Conservation (phyloP, 2,888 invertebrate species). For the Plutella xylostella region DNA sequence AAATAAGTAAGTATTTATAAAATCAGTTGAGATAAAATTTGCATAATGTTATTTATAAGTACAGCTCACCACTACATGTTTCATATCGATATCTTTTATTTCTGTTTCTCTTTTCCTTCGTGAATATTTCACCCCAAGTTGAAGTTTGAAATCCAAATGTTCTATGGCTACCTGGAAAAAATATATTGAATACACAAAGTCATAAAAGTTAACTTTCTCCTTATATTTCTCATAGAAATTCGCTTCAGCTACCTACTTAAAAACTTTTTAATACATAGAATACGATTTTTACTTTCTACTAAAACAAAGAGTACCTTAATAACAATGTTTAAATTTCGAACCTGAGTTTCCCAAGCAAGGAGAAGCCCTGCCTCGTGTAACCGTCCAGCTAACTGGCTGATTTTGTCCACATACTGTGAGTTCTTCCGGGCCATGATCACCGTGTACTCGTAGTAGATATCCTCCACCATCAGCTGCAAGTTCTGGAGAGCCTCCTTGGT, state of each 20-base stretch:
- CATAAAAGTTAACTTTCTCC: no score
- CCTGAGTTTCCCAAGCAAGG: conserved; percentile 74
- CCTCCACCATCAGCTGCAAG: conserved; percentile 73
- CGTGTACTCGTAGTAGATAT: conserved; percentile 76
- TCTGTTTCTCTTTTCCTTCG: conserved; percentile 41
- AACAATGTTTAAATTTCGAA: no score
- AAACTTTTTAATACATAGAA: no score
- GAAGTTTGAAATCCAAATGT: conserved; percentile 62
- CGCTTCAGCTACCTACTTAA: no score
- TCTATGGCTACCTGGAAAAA: conserved; percentile 62
- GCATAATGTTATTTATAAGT: not conserved
- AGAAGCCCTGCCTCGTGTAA: conserved; percentile 74
- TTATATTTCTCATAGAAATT: no score
- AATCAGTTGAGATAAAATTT: no score
- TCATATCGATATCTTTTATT: conserved; percentile 32
- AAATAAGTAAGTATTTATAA: no score
- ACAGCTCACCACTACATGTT: conserved; percentile 39
- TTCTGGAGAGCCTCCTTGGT: conserved; percentile 65
- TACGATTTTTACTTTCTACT: no score
- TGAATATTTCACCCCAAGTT: conserved; percentile 61
- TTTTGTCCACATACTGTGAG: conserved; percentile 67
- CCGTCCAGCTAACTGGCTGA: conserved; percentile 67
- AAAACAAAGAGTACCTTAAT: no score
- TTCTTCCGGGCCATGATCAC: conserved; percentile 73
- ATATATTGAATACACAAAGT: no score